A percentile compares a stretch with the other conserved stretches of the same genome.
Evolutionary conservation across 2,797 vertebrate species (phyloP).

Genomic region (Scyliorhinus canicula): DNA sequence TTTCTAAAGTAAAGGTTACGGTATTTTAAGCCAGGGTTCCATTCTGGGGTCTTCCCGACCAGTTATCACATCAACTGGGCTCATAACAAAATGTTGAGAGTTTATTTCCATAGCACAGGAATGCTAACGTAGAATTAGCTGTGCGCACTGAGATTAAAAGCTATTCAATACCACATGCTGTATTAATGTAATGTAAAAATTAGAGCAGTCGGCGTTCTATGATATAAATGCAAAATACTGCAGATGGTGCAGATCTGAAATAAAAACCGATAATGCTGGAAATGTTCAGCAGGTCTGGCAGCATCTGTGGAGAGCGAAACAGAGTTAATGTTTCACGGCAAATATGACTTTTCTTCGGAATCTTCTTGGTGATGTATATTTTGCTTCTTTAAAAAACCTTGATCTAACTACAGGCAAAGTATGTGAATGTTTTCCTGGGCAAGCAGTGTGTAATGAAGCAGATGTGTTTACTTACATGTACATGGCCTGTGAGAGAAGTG

Average conservation of each 20-base stretch:
- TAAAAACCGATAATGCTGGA: no score
- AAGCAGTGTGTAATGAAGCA: no score
- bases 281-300: background rate
- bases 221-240: background rate
- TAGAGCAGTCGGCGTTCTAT: background rate
- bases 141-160: background rate
- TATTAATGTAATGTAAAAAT: background rate
- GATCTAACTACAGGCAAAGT: background rate
- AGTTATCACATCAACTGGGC: no score
- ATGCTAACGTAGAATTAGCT: background rate
- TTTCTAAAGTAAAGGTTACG: no score
- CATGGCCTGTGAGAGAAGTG: background rate
- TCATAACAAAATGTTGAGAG: no score
- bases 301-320: no score
- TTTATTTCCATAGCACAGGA: background rate
- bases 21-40: no score
- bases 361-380: background rate
- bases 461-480: background rate
- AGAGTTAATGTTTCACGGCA: no score
- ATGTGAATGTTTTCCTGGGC: background rate
- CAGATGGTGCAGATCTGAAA: no score
- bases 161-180: background rate
- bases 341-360: no score
- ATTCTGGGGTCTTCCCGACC: no score
- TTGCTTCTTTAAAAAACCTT: background rate